These are phyloP conservation scores for Tigriopus japonicus DNA, from an alignment of 1,140 invertebrate species.

Conservation along the genomic window DNA sequence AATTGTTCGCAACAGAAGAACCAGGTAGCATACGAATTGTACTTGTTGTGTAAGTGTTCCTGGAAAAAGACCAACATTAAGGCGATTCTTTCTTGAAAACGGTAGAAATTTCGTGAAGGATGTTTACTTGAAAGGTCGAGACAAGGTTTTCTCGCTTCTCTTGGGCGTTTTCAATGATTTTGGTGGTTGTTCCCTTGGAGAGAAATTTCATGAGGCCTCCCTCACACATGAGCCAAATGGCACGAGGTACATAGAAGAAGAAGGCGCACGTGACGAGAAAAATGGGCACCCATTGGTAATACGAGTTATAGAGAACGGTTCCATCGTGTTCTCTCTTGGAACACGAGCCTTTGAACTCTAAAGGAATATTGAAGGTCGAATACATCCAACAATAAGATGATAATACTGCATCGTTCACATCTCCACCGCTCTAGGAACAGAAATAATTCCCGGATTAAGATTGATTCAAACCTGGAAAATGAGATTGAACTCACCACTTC, in stretches of 20 bases:
- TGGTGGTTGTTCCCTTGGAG: conserved; percentile 3
- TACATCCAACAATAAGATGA: conserved; percentile 13
- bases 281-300: conserved; percentile 24
- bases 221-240: conserved; percentile 21
- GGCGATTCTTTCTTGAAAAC: not conserved
- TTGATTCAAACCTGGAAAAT: not conserved
- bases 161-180: conserved; percentile 1
- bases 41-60: conserved; percentile 11
- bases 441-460: not conserved
- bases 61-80: not conserved
- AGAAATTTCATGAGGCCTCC: conserved; percentile 17
- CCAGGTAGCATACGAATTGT: conserved; percentile 4
- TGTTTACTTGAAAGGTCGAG: conserved; percentile 1
- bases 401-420: conserved; percentile 8
- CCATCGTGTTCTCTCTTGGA: conserved; percentile 14
- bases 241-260: conserved; percentile 27
- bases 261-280: conserved; percentile 25
- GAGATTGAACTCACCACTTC: conserved; percentile 16
- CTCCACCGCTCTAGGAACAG: not conserved
- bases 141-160: conserved; percentile 5
- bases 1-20: conserved; percentile 1
- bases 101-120: too few relatives aligned
- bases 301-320: conserved; percentile 16
- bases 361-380: not conserved
- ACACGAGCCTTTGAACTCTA: conserved; percentile 16